Percentiles rank a stretch among this genome's conserved stretches.
These are phyloP conservation scores for Sphaeridia pumilis DNA, from an alignment of 2,888 invertebrate genomes.

Conservation along the genomic window DNA sequence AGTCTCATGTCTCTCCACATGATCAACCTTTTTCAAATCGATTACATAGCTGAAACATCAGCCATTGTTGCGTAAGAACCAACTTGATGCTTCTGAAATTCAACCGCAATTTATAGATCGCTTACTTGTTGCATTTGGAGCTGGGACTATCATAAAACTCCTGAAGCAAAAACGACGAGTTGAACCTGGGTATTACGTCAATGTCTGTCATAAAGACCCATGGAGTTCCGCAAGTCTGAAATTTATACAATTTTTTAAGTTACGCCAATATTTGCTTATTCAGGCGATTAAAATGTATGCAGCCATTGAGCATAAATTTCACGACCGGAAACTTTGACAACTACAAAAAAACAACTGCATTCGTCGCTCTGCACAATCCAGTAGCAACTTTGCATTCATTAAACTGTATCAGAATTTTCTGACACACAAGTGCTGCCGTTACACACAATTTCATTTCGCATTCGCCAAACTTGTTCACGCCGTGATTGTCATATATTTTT, in stretches of 20 bases:
- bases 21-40: too few relatives aligned
- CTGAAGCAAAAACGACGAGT: conserved; percentile 55
- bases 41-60: too few relatives aligned
- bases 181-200: conserved; percentile 69
- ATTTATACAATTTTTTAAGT: neutral
- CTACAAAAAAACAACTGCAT: neutral
- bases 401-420: neutral
- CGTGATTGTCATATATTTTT: too few relatives aligned
- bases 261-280: neutral
- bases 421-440: neutral
- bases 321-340: neutral
- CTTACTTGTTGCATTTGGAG: conserved; percentile 34
- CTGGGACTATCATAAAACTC: conserved; percentile 32
- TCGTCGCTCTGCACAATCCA: too few relatives aligned
- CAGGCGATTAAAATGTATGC: too few relatives aligned
- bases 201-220: conserved; percentile 77
- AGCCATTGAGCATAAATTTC: neutral
- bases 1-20: too few relatives aligned
- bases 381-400: too few relatives aligned
- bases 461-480: too few relatives aligned
- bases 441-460: too few relatives aligned
- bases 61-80: too few relatives aligned
- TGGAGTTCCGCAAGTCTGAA: conserved; percentile 55
- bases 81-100: too few relatives aligned
- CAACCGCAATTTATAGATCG: too few relatives aligned